These are phyloP conservation scores for Stenichneumon culpator DNA, from an alignment of 2,888 invertebrate species.

Conservation along the genomic window DNA sequence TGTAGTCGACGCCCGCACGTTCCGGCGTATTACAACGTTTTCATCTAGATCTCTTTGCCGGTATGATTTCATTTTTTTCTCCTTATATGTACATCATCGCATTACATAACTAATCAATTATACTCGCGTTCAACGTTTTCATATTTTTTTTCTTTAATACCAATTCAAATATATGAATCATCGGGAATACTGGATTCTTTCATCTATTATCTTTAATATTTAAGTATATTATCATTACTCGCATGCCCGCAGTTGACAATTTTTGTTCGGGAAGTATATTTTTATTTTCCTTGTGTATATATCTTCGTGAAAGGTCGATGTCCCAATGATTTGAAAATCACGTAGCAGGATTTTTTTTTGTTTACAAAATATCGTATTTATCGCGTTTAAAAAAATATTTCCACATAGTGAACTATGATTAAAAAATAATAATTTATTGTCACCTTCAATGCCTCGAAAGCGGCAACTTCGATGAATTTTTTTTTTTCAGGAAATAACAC, in stretches of 20 bases:
- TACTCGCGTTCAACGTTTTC: constrained; percentile 54
- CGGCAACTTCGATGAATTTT: constrained; percentile 20
- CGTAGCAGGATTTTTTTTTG: constrained; percentile 6
- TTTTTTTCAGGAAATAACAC: constrained; percentile 3
- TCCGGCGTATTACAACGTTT: constrained; percentile 70
- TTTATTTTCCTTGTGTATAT: constrained; percentile 26
- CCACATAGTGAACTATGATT: background rate
- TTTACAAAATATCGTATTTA: constrained; percentile 11
- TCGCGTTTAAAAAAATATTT: constrained; percentile 12
- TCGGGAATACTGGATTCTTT: constrained; percentile 77
- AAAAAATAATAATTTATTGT: background rate
- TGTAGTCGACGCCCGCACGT: constrained; percentile 65
- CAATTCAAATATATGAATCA: constrained; percentile 73
- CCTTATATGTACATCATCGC: constrained; percentile 61
- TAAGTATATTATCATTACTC: constrained; percentile 66
- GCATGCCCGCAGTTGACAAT: constrained; percentile 50
- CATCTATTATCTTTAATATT: constrained; percentile 69
- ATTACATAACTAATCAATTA: constrained; percentile 57
- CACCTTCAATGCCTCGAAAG: background rate
- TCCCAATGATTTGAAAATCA: constrained; percentile 15
- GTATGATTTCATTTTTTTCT: constrained; percentile 70
- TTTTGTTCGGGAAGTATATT: constrained; percentile 52
- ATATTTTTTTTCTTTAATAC: constrained; percentile 72
- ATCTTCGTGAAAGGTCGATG: constrained; percentile 27
- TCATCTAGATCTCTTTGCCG: constrained; percentile 65